phyloP scores from a whole-genome alignment of 1,140 invertebrate species.

The Zaprionus gabonicus region DNA sequence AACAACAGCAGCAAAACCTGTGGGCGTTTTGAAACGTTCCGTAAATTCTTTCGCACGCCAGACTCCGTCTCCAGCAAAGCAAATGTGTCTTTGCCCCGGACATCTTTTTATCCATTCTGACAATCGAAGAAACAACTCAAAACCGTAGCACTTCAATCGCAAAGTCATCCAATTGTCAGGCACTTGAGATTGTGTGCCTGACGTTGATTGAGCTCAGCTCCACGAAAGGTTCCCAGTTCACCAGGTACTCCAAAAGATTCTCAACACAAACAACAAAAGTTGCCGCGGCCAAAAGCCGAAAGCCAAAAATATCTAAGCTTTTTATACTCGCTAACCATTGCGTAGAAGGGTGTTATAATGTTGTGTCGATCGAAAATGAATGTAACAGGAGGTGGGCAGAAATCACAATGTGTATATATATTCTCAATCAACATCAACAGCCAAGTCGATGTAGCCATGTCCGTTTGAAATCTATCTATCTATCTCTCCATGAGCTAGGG shows the following conservation, averaged over 20 bases:
- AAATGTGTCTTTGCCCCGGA: slow-evolving; percentile 6
- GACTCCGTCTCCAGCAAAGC: not conserved
- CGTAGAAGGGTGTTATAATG: too few relatives aligned
- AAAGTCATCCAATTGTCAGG: slow-evolving; percentile 76
- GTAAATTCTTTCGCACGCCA: slow-evolving; percentile 68
- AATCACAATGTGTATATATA: too few relatives aligned
- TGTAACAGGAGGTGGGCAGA: too few relatives aligned
- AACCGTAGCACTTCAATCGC: slow-evolving; percentile 54
- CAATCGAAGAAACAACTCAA: slow-evolving; percentile 56
- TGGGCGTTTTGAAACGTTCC: slow-evolving; percentile 52
- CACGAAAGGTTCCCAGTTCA: slow-evolving; percentile 28
- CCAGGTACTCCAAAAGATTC: not conserved
- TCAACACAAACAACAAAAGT: not conserved
- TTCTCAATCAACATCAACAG: too few relatives aligned
- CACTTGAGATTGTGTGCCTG: slow-evolving; percentile 55
- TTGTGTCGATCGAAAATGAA: too few relatives aligned
- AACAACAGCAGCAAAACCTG: slow-evolving; percentile 35
- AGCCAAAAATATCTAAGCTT: slow-evolving; percentile 29
- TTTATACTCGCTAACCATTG: not conserved
- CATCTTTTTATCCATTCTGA: slow-evolving; percentile 58
- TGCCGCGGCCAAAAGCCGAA: slow-evolving; percentile 2
- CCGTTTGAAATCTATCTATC: too few relatives aligned
- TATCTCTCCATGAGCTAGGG: too few relatives aligned
- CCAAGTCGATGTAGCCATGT: too few relatives aligned
- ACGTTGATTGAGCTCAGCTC: slow-evolving; percentile 65